phyloP scores from a whole-genome alignment of 2,113 vertebrate species.

The Aythya baeri region DNA sequence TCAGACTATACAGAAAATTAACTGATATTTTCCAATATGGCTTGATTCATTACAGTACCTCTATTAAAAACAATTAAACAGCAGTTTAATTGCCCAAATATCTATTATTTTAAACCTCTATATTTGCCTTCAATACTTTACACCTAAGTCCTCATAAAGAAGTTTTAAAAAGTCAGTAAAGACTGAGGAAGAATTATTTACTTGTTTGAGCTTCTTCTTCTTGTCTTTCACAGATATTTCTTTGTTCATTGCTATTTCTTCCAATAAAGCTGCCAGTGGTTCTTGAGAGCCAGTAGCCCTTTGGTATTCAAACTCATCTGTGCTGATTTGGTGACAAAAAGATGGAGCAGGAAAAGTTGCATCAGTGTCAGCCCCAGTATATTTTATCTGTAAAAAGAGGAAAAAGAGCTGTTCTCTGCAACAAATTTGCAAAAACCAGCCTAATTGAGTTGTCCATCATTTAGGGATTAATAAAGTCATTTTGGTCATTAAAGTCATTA shows the following conservation, averaged over 20 bases:
- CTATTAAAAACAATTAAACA: background rate
- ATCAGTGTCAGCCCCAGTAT: slow-evolving; percentile 81
- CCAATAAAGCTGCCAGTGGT: slow-evolving; percentile 79
- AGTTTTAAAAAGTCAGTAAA: background rate
- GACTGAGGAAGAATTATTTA: slow-evolving; percentile 42
- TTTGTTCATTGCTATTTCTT: slow-evolving; percentile 81
- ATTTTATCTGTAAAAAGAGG: slow-evolving; percentile 80
- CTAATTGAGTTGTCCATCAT: background rate
- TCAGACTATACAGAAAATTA: background rate
- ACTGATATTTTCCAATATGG: background rate
- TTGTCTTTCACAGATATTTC: slow-evolving; percentile 85
- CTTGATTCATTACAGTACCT: background rate
- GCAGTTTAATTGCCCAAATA: background rate
- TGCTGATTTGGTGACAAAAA: slow-evolving; percentile 78
- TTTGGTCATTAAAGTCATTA: no score
- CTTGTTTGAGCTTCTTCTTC: slow-evolving; percentile 87
- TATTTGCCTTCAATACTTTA: background rate
- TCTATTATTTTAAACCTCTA: background rate
- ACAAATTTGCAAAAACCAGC: background rate
- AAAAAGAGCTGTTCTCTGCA: background rate
- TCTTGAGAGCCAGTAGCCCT: slow-evolving; percentile 73
- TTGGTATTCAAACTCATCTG: slow-evolving; percentile 83
- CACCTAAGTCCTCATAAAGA: background rate
- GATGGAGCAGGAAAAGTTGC: slow-evolving; percentile 68
- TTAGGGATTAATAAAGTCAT: no score